Conservation (phyloP, 2,888 invertebrate genomes). For the Pterobdella sp. region DNA sequence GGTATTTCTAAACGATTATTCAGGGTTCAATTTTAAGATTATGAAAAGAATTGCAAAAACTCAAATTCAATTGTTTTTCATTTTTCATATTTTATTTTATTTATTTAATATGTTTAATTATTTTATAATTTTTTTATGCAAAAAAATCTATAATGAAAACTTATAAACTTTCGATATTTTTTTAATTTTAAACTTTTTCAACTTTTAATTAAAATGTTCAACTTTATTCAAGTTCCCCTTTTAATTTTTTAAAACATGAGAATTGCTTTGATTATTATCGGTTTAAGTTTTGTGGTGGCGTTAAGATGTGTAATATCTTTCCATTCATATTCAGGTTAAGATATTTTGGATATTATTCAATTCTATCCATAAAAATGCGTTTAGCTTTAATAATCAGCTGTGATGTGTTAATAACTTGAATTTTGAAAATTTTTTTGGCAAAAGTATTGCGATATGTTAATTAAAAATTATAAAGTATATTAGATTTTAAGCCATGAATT, state of each 20-base stretch:
- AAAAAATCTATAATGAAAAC: too few relatives aligned
- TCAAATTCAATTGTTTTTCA: too few relatives aligned
- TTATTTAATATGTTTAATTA: too few relatives aligned
- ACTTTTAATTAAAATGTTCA: too few relatives aligned
- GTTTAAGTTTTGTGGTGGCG: slow-evolving; percentile 21
- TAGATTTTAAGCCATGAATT: not conserved
- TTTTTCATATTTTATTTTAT: too few relatives aligned
- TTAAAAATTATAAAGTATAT: not conserved
- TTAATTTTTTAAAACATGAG: slow-evolving; percentile 4
- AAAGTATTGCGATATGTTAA: not conserved
- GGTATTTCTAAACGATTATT: not conserved
- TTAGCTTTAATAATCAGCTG: not conserved
- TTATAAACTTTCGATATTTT: too few relatives aligned
- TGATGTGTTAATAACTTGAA: not conserved
- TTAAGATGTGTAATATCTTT: slow-evolving; percentile 34
- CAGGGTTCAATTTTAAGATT: too few relatives aligned
- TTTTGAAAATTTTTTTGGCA: not conserved
- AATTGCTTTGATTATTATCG: not conserved
- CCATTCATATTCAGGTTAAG: slow-evolving; percentile 35
- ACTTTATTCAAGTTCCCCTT: too few relatives aligned
- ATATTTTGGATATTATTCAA: not conserved
- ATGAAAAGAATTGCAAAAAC: too few relatives aligned
- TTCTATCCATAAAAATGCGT: not conserved
- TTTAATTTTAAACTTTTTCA: too few relatives aligned
- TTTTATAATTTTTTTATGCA: too few relatives aligned